These are phyloP conservation scores for Macropus fuliginosus DNA, from an alignment of 2,797 vertebrate genomes.

Conservation along the genomic window DNA sequence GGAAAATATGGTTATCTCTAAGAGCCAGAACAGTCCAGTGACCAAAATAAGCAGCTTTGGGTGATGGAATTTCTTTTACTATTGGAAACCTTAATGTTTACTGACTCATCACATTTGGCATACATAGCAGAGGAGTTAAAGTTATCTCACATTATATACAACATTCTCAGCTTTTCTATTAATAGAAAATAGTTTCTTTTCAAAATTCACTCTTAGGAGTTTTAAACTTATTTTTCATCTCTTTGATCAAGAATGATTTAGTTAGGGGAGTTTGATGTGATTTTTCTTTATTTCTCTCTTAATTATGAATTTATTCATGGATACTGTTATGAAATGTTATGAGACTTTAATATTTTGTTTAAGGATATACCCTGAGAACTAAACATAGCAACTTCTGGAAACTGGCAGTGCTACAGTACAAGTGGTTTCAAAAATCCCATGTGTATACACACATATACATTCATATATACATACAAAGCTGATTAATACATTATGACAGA, in stretches of 20 bases:
- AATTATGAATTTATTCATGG: background rate
- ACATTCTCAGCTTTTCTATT: background rate
- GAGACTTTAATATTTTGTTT: background rate
- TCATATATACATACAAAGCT: no score
- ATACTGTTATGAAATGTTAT: background rate
- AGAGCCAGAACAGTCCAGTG: background rate
- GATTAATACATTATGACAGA: no score
- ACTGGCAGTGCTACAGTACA: background rate
- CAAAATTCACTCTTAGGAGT: background rate
- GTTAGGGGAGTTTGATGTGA: background rate
- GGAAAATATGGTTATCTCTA: background rate
- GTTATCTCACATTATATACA: background rate
- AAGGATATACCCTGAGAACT: background rate
- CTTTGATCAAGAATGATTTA: background rate
- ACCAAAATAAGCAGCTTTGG: background rate
- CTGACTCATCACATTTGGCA: background rate
- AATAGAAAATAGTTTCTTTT: background rate
- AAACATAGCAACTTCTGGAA: background rate
- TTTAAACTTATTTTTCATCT: background rate
- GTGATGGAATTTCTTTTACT: background rate
- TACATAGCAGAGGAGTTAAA: background rate
- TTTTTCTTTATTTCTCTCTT: background rate
- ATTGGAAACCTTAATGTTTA: background rate
- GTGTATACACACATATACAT: no score
- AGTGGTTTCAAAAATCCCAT: no score